These are phyloP conservation scores for Euwallacea similis DNA, from an alignment of 1,140 invertebrate species.

Conservation along the genomic window DNA sequence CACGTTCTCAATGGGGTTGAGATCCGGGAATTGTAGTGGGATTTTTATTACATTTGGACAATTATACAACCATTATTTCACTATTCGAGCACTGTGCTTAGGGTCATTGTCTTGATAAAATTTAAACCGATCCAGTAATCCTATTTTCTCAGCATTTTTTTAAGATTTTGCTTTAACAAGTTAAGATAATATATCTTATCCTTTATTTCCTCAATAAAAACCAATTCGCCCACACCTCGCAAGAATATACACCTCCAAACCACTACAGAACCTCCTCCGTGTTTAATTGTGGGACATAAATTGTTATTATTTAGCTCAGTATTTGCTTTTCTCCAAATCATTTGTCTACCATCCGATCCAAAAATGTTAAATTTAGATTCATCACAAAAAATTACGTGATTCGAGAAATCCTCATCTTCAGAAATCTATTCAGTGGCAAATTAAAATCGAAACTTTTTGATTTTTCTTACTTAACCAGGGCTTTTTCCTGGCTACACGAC, in stretches of 20 bases:
- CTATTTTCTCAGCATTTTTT: not conserved
- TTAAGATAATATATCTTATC: conserved; percentile 2
- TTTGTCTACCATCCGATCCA: not conserved
- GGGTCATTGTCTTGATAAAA: conserved; percentile 3
- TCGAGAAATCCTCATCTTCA: too few relatives aligned
- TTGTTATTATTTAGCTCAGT: too few relatives aligned
- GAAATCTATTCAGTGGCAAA: not conserved
- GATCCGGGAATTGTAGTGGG: not conserved
- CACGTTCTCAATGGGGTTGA: conserved; percentile 1
- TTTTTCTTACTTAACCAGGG: conserved; percentile 1
- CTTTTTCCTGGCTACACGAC: too few relatives aligned
- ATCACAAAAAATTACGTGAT: too few relatives aligned
- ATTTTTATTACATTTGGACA: not conserved
- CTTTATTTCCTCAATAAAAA: not conserved
- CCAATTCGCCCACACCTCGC: not conserved
- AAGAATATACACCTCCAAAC: not conserved
- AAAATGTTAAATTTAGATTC: too few relatives aligned
- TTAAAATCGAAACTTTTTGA: conserved; percentile 4
- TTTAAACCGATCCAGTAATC: conserved; percentile 5
- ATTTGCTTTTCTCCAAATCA: not conserved
- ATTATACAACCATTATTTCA: not conserved
- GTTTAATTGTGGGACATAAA: too few relatives aligned
- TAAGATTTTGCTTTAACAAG: conserved; percentile 2
- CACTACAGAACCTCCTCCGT: not conserved
- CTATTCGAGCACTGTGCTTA: conserved; percentile 1